These are phyloP conservation scores for Sylvietta virens DNA, from an alignment of 2,113 vertebrate genomes.

Conservation along the genomic window DNA sequence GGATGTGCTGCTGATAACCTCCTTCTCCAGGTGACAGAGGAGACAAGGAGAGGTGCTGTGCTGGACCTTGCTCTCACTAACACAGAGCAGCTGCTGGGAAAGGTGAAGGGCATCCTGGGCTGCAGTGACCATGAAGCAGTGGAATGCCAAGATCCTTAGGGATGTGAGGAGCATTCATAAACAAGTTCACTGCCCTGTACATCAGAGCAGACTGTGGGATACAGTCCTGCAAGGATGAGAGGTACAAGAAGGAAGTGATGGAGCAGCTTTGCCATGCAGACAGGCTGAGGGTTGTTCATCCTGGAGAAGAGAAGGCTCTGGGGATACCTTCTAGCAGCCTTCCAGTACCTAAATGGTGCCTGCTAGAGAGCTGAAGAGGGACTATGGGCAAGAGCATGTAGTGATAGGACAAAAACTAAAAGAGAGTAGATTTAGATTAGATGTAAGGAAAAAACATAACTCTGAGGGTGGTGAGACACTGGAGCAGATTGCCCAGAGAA, in stretches of 20 bases:
- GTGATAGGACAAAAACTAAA: neutral
- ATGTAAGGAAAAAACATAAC: neutral
- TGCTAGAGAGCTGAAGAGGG: neutral
- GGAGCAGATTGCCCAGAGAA: neutral
- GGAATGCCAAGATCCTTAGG: too few relatives aligned
- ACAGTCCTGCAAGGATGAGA: neutral
- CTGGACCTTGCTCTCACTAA: neutral
- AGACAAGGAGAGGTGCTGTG: neutral
- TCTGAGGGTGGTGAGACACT: neutral
- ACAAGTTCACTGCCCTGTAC: neutral
- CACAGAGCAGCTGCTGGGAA: accelerated
- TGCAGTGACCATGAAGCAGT: neutral
- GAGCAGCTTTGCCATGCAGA: neutral
- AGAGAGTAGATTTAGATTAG: neutral
- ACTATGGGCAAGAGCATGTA: neutral
- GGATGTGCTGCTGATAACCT: neutral
- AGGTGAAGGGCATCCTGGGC: neutral
- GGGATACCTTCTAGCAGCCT: neutral
- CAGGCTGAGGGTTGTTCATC: too few relatives aligned
- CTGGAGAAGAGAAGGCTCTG: neutral
- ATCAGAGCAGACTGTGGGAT: neutral
- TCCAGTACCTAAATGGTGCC: neutral
- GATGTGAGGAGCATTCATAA: neutral
- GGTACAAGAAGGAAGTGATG: neutral
- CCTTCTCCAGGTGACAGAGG: neutral